These are phyloP conservation scores for Telenomus remus DNA, from an alignment of 1,140 invertebrate species.

Conservation along the genomic window DNA sequence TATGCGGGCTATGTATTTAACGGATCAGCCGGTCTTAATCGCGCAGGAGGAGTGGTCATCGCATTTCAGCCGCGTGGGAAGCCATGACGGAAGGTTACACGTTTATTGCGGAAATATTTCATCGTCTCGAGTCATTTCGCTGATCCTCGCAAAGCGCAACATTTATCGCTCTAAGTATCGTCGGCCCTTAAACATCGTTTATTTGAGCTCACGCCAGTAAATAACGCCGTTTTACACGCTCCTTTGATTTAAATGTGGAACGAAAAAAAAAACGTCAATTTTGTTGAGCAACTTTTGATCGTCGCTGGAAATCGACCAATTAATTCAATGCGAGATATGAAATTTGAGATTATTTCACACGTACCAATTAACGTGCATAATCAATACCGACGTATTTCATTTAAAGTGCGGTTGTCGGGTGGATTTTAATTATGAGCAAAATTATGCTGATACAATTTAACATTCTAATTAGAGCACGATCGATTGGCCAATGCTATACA, in stretches of 20 bases:
- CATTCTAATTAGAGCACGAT: conserved; percentile 21
- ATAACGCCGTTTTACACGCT: too few species aligned
- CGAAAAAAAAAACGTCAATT: too few species aligned
- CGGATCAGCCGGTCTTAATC: conserved; percentile 50
- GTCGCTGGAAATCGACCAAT: too few species aligned
- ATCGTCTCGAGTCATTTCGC: conserved; percentile 60
- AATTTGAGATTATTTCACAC: too few species aligned
- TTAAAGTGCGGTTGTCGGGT: too few species aligned
- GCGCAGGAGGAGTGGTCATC: conserved; percentile 52
- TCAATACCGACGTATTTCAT: background rate
- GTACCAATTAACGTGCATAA: background rate
- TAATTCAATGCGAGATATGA: too few species aligned
- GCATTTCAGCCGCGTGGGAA: conserved; percentile 62
- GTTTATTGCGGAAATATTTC: conserved; percentile 69
- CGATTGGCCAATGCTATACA: conserved; percentile 17
- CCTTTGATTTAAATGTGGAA: too few species aligned
- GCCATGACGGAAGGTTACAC: conserved; percentile 61
- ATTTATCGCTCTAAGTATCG: conserved; percentile 63
- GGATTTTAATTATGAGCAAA: conserved; percentile 19
- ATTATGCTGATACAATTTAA: conserved; percentile 12
- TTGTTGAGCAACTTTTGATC: too few species aligned
- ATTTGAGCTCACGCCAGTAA: conserved; percentile 12
- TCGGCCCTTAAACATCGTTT: conserved; percentile 37
- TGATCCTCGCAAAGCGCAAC: conserved; percentile 55
- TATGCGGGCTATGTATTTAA: conserved; percentile 49